Evolutionary conservation across 35 echinoderm and acorn worm species (phyloP).

Genomic region (Heliocidaris erythrogramma): DNA sequence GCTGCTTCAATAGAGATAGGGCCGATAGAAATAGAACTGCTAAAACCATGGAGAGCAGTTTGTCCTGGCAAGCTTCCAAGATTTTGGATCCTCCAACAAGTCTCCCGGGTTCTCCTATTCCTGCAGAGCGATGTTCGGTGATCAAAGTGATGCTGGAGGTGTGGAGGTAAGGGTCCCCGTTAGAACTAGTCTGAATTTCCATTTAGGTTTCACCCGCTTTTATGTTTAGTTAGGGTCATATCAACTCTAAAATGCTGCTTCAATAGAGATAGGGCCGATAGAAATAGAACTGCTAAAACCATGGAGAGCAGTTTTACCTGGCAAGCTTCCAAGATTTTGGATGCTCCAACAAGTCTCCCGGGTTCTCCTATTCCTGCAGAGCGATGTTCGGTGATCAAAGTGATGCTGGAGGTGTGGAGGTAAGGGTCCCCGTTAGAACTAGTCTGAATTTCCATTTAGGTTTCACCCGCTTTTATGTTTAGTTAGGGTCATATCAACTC

Average conservation of each 20-base stretch:
- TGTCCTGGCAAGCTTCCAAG: background rate
- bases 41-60: background rate
- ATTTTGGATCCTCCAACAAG: background rate
- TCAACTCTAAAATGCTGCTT: background rate
- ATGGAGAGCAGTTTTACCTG: background rate
- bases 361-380: constrained; percentile 37
- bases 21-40: too few species aligned
- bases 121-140: constrained; percentile 42
- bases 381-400: constrained; percentile 39
- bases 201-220: background rate
- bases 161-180: background rate
- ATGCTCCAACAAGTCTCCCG: constrained; percentile 15
- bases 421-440: background rate
- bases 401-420: background rate
- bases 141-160: background rate
- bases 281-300: too few species aligned
- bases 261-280: too few species aligned
- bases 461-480: too few species aligned
- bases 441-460: background rate
- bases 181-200: too few species aligned
- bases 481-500: background rate
- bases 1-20: background rate
- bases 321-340: background rate
- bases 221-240: too few species aligned
- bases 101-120: constrained; percentile 46